These are phyloP conservation scores for Porites australiensis DNA, from an alignment of 64 coral and sea anemone species.

Conservation along the genomic window DNA sequence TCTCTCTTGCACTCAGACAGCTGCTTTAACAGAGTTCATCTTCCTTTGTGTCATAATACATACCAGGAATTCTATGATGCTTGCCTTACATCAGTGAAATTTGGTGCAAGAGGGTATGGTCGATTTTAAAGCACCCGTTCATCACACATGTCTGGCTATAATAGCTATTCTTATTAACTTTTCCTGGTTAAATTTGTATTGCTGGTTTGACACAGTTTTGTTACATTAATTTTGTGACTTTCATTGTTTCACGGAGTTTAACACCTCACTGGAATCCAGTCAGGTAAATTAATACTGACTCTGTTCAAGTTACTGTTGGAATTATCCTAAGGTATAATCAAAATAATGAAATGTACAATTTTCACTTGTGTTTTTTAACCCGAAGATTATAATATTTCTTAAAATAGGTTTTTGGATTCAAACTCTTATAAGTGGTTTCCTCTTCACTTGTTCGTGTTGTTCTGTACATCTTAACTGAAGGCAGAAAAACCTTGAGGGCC, in stretches of 20 bases:
- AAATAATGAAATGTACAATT: constrained; percentile 2
- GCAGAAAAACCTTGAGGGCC: constrained; percentile 11
- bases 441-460: constrained; percentile 9
- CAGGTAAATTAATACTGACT: constrained; percentile 5
- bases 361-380: constrained; percentile 4
- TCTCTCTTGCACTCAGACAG: constrained; percentile 26
- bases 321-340: constrained; percentile 4
- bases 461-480: constrained; percentile 6
- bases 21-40: constrained; percentile 38
- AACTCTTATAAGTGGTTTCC: constrained; percentile 12
- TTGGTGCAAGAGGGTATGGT: constrained; percentile 39
- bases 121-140: constrained; percentile 33
- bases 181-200: constrained; percentile 14
- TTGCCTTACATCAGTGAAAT: constrained; percentile 20
- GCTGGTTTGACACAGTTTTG: constrained; percentile 12
- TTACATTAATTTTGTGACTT: constrained; percentile 14
- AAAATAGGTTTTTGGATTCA: constrained; percentile 13
- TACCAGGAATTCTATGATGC: constrained; percentile 33
- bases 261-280: constrained; percentile 4
- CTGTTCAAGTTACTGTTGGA: constrained; percentile 4
- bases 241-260: constrained; percentile 3
- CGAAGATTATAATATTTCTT: constrained; percentile 10
- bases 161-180: constrained; percentile 3
- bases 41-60: constrained; percentile 30
- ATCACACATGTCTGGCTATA: constrained; percentile 8